Percentiles rank a stretch among this genome's conserved stretches.
These are phyloP conservation scores for Lutraria lutraria DNA, from an alignment of 2,888 invertebrate species.

Conservation along the genomic window DNA sequence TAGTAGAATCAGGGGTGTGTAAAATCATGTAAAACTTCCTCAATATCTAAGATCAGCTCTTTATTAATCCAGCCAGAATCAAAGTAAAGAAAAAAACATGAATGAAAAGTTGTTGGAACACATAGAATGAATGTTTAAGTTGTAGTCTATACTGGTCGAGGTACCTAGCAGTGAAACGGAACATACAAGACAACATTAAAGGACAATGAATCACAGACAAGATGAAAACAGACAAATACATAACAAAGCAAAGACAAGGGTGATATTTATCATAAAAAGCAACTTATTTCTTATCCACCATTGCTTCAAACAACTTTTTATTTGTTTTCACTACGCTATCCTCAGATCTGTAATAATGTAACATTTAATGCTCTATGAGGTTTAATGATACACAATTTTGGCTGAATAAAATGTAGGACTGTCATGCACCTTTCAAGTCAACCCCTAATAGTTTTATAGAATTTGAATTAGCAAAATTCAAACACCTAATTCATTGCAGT, in stretches of 20 bases:
- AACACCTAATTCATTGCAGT: too few relatives aligned
- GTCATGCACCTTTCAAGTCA: too few relatives aligned
- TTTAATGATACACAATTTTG: background rate
- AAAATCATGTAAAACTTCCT: too few relatives aligned
- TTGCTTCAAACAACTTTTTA: constrained; percentile 25
- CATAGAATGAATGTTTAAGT: background rate
- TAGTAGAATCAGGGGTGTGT: too few relatives aligned
- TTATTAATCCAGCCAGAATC: too few relatives aligned
- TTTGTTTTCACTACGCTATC: constrained; percentile 24
- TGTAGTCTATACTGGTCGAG: background rate
- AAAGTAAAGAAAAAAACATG: too few relatives aligned
- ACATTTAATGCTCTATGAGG: background rate
- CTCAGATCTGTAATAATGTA: constrained; percentile 13
- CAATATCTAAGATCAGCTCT: too few relatives aligned
- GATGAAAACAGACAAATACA: background rate
- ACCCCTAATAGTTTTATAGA: too few relatives aligned
- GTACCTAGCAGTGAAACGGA: background rate
- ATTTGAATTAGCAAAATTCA: too few relatives aligned
- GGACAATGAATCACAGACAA: background rate
- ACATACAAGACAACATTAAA: background rate
- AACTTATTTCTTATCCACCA: constrained; percentile 23
- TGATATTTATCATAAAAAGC: constrained; percentile 16
- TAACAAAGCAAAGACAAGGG: background rate
- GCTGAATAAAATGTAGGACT: too few relatives aligned
- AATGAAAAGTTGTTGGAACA: background rate